Conservation (phyloP, 2,797 vertebrate species). For the Emydoidea blandingii region DNA sequence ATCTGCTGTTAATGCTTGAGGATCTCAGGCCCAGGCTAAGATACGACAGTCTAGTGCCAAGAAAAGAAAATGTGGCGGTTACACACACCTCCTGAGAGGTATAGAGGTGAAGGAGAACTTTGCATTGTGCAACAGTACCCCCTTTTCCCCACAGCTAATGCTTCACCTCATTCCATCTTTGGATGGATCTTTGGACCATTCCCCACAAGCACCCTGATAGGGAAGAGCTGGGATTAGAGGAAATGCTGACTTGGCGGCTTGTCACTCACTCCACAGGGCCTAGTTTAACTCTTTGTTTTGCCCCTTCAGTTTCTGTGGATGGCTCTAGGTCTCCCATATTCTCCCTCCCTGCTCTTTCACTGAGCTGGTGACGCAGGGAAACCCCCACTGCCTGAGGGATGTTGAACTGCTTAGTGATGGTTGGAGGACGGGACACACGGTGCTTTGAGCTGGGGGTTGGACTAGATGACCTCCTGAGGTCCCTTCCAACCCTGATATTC, state of each 20-base stretch:
- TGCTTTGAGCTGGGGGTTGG: too few species aligned
- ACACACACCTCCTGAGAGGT: background rate
- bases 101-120: background rate
- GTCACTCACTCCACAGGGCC: background rate
- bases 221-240: background rate
- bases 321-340: background rate
- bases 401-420: fast-evolving
- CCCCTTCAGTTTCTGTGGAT: fast-evolving
- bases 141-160: background rate
- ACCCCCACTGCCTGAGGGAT: fast-evolving
- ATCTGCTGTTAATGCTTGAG: background rate
- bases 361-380: fast-evolving
- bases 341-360: background rate
- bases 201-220: background rate
- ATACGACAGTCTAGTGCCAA: background rate
- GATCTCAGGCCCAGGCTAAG: background rate
- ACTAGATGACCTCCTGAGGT: too few species aligned
- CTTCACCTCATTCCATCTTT: background rate
- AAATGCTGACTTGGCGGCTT: background rate
- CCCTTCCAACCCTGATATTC: too few species aligned
- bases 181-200: background rate
- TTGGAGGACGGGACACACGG: fast-evolving
- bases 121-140: background rate
- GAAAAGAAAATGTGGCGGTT: background rate
- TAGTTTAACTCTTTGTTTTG: fast-evolving